Conservation (phyloP, 2,113 vertebrate genomes). For the Haemorhous mexicanus region DNA sequence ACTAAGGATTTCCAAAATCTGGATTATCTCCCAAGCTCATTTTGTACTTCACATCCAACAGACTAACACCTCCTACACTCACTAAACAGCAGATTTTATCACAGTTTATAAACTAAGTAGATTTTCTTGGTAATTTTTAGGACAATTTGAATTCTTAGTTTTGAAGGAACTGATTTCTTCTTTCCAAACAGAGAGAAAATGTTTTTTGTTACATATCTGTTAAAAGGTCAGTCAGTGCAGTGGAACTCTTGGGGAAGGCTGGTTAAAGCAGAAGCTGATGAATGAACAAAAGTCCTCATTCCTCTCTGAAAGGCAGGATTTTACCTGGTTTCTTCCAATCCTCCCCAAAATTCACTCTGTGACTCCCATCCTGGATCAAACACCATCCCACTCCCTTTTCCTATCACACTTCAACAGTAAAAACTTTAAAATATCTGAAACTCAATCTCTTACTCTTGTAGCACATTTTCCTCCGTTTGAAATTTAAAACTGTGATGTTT, state of each 20-base stretch:
- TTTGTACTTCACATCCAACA: background rate
- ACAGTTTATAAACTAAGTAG: background rate
- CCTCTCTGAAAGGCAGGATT: background rate
- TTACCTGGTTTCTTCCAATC: background rate
- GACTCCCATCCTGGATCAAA: background rate
- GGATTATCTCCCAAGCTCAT: background rate
- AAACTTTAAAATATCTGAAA: background rate
- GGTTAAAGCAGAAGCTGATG: no score
- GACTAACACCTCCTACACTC: background rate
- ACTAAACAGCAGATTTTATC: background rate
- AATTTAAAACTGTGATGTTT: constrained; percentile 99
- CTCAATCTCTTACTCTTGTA: constrained; percentile 84
- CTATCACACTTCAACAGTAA: background rate
- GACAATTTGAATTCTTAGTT: background rate
- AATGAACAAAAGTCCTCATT: background rate
- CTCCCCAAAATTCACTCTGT: background rate
- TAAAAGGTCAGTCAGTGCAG: background rate
- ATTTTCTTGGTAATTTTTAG: background rate
- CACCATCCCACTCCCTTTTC: background rate
- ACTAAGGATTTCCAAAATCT: background rate
- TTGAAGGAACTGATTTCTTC: background rate
- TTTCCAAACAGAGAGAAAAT: background rate
- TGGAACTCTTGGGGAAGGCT: background rate
- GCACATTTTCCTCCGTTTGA: constrained; percentile 99
- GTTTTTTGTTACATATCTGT: background rate